Conservation (phyloP, 2,113 vertebrate genomes). For the Barbus barbus region DNA sequence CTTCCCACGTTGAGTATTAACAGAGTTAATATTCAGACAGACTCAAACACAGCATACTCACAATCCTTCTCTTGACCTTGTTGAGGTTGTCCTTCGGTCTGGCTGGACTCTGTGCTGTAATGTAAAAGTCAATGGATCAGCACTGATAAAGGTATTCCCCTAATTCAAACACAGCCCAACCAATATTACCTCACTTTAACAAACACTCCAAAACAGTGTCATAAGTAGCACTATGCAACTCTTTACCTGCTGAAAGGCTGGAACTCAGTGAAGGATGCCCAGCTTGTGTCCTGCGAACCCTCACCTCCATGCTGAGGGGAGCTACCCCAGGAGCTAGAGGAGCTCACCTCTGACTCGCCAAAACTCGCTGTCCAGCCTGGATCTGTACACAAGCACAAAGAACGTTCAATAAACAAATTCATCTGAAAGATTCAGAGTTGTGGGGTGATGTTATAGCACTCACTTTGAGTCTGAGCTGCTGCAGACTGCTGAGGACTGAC, state of each 20-base stretch:
- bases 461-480: slow-evolving; percentile 58
- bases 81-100: slow-evolving; percentile 63
- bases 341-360: slow-evolving; percentile 72
- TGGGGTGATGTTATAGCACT: neutral
- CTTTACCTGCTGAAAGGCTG: slow-evolving; percentile 90
- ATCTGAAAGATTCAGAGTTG: neutral
- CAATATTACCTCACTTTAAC: neutral
- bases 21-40: neutral
- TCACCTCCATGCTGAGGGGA: slow-evolving; percentile 38
- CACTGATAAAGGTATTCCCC: neutral
- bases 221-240: neutral
- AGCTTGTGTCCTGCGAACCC: slow-evolving; percentile 77
- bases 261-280: slow-evolving; percentile 92
- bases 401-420: neutral
- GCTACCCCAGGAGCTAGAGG: slow-evolving; percentile 78
- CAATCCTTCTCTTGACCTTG: slow-evolving; percentile 75
- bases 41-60: slow-evolving; percentile 61
- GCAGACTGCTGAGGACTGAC: slow-evolving; percentile 60
- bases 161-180: neutral
- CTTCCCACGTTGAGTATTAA: neutral
- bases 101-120: slow-evolving; percentile 77
- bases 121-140: neutral
- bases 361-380: slow-evolving; percentile 81
- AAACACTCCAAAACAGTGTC: neutral
- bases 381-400: slow-evolving; percentile 63